These are phyloP conservation scores for Lathronympha strigana DNA, from an alignment of 2,888 invertebrate genomes.

Conservation along the genomic window DNA sequence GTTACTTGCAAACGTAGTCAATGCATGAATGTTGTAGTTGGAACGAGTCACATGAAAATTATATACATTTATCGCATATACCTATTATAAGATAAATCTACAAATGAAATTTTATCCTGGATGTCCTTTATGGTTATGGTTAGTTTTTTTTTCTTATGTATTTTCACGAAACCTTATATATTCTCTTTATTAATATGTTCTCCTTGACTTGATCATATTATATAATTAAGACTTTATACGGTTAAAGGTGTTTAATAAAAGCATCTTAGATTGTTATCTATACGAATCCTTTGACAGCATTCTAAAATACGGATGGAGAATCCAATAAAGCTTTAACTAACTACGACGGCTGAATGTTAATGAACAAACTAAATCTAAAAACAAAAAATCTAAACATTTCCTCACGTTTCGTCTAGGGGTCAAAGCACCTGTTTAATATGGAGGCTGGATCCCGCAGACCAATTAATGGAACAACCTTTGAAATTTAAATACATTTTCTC, in stretches of 20 bases:
- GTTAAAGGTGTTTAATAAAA: not conserved
- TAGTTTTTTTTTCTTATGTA: too few species aligned
- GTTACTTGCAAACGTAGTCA: not conserved
- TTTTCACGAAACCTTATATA: too few species aligned
- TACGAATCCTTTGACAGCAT: slow-evolving; percentile 20
- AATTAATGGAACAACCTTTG: slow-evolving; percentile 68
- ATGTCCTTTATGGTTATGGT: too few species aligned
- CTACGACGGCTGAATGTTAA: slow-evolving; percentile 35
- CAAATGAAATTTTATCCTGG: too few species aligned
- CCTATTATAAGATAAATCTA: not conserved
- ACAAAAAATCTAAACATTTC: slow-evolving; percentile 58
- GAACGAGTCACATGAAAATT: too few species aligned
- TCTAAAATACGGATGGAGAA: slow-evolving; percentile 21
- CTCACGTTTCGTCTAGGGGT: slow-evolving; percentile 62
- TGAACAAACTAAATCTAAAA: slow-evolving; percentile 21
- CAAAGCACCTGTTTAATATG: slow-evolving; percentile 74
- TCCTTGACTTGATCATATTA: not conserved
- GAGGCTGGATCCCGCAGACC: slow-evolving; percentile 61
- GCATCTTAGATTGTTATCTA: slow-evolving; percentile 15
- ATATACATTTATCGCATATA: too few species aligned
- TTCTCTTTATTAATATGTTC: not conserved
- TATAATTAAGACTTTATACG: not conserved
- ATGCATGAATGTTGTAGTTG: not conserved
- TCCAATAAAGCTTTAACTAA: slow-evolving; percentile 30
- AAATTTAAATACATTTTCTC: slow-evolving; percentile 61